Evolutionary conservation across 2,113 vertebrate species (phyloP).

Genomic region (Festucalex cinctus): DNA sequence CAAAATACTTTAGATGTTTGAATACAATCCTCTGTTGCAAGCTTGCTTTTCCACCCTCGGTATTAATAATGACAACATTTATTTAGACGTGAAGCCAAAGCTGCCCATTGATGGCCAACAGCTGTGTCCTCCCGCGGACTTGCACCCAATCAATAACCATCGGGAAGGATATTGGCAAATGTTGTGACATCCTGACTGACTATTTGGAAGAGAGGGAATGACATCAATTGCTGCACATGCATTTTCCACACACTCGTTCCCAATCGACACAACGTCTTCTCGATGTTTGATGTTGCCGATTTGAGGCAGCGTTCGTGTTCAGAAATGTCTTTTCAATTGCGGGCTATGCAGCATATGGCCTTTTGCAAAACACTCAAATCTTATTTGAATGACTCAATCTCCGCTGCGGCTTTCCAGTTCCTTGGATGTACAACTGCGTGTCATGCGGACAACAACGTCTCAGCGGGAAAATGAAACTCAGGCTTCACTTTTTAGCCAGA

Average conservation of each 20-base stretch:
- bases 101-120: neutral
- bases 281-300: slow-evolving; percentile 4
- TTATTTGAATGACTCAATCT: slow-evolving; percentile 3
- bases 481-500: neutral
- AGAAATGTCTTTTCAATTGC: neutral
- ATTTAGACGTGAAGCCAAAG: neutral
- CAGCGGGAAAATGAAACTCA: slow-evolving; percentile 21
- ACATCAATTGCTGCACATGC: neutral
- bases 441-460: slow-evolving; percentile 6
- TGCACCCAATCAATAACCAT: slow-evolving; percentile 29
- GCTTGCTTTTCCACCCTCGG: neutral
- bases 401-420: slow-evolving; percentile 3
- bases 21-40: neutral
- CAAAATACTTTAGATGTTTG: neutral
- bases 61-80: neutral
- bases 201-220: slow-evolving; percentile 12
- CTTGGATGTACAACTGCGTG: neutral
- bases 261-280: slow-evolving; percentile 6
- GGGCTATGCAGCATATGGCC: neutral
- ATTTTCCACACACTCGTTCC: slow-evolving; percentile 13
- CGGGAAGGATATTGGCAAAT: slow-evolving; percentile 8
- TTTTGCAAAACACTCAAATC: neutral
- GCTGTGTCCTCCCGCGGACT: slow-evolving; percentile 24
- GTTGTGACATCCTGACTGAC: slow-evolving; percentile 27
- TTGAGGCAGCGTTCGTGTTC: neutral